These are phyloP conservation scores for Zeugodacus cucurbitae DNA, from an alignment of 1,140 invertebrate genomes.

Conservation along the genomic window DNA sequence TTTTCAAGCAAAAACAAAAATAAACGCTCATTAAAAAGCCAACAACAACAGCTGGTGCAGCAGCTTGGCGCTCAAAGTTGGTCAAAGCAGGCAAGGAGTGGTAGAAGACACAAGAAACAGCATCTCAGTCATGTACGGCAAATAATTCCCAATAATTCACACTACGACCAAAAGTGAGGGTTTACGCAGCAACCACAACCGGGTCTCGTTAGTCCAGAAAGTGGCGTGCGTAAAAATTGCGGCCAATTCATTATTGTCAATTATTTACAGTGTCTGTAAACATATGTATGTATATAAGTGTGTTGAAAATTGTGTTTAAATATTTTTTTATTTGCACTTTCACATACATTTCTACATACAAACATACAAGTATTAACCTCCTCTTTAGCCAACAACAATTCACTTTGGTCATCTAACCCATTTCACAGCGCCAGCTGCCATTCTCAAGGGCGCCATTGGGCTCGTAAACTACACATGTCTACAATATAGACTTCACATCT, in stretches of 20 bases:
- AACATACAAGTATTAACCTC: neutral
- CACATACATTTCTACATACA: neutral
- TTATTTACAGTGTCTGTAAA: neutral
- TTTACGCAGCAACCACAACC: neutral
- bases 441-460: neutral
- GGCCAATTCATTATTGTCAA: neutral
- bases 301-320: no score
- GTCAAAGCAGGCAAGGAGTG: neutral
- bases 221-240: neutral
- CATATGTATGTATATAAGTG: neutral
- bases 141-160: neutral
- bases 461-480: neutral
- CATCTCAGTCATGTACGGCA: neutral
- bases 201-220: neutral
- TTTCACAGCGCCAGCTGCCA: neutral
- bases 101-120: neutral
- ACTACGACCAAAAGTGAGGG: neutral
- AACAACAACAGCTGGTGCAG: neutral
- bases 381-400: neutral
- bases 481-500: neutral
- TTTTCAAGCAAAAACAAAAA: neutral
- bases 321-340: neutral
- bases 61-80: neutral
- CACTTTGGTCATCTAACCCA: neutral
- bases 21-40: neutral